Evolutionary conservation across 2,888 invertebrate genomes (phyloP).

Genomic region (Eugnorisma glareosa): DNA sequence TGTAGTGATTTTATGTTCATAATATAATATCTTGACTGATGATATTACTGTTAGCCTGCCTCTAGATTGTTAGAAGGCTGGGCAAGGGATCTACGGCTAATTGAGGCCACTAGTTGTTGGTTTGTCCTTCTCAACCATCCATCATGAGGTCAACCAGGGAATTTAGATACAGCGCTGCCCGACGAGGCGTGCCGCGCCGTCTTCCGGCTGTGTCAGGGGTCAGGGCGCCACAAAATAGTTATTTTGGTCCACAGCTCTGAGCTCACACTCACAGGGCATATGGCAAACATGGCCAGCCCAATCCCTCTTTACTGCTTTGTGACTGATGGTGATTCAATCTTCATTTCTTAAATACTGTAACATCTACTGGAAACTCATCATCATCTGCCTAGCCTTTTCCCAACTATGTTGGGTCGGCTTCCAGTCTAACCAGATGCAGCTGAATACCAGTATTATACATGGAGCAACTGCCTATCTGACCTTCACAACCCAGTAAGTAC

Average conservation of each 20-base stretch:
- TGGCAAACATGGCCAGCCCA: neutral
- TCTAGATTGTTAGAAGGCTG: neutral
- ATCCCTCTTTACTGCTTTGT: neutral
- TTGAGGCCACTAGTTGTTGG: neutral
- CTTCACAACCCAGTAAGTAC: no score
- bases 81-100: neutral
- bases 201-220: neutral
- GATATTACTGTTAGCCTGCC: neutral
- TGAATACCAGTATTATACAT: no score
- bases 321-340: neutral
- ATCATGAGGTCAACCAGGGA: neutral
- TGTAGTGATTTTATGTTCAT: no score
- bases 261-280: neutral
- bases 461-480: no score
- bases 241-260: neutral
- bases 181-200: neutral
- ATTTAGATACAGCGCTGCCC: neutral
- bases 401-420: no score
- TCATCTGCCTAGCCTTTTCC: no score
- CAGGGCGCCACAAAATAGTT: neutral
- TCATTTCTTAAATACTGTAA: neutral
- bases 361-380: no score
- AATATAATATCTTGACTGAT: no score
- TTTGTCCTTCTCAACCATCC: neutral
- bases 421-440: no score